phyloP scores from a whole-genome alignment of 2,888 invertebrate species.

The Protodeltote pygarga region DNA sequence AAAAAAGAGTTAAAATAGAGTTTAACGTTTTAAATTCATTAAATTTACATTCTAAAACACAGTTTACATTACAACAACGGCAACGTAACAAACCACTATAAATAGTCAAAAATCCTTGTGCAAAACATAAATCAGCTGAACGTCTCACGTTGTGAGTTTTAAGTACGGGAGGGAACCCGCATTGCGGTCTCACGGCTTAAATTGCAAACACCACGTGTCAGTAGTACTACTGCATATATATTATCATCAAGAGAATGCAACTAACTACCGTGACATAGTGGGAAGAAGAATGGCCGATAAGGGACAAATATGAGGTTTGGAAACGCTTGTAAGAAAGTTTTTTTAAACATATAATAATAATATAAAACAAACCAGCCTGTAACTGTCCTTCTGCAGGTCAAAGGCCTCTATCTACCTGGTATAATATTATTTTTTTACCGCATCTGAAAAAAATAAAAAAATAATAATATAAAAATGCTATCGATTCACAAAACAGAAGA shows the following conservation, averaged over 20 bases:
- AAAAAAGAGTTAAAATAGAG: too few species aligned
- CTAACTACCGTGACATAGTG: constrained; percentile 43
- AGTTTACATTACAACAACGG: not conserved
- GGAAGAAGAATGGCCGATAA: not conserved
- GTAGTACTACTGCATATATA: constrained; percentile 53
- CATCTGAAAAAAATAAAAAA: constrained; percentile 1
- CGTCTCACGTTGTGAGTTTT: constrained; percentile 47
- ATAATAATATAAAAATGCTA: too few species aligned
- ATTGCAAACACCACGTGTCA: constrained; percentile 62
- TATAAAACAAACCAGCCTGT: too few species aligned
- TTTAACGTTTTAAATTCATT: too few species aligned
- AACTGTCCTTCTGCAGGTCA: too few species aligned
- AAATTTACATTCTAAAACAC: too few species aligned
- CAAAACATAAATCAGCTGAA: constrained; percentile 34
- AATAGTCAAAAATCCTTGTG: constrained; percentile 26
- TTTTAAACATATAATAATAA: too few species aligned
- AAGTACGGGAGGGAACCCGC: constrained; percentile 63
- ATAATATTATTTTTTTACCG: too few species aligned
- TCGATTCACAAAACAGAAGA: too few species aligned
- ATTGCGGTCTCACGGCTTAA: constrained; percentile 68
- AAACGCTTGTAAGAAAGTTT: not conserved
- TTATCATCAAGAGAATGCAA: constrained; percentile 65
- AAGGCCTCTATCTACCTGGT: too few species aligned
- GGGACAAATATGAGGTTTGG: not conserved
- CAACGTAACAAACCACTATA: constrained; percentile 1